phyloP scores from a whole-genome alignment of 2,797 vertebrate species.

The Philypnodon macrostomus region DNA sequence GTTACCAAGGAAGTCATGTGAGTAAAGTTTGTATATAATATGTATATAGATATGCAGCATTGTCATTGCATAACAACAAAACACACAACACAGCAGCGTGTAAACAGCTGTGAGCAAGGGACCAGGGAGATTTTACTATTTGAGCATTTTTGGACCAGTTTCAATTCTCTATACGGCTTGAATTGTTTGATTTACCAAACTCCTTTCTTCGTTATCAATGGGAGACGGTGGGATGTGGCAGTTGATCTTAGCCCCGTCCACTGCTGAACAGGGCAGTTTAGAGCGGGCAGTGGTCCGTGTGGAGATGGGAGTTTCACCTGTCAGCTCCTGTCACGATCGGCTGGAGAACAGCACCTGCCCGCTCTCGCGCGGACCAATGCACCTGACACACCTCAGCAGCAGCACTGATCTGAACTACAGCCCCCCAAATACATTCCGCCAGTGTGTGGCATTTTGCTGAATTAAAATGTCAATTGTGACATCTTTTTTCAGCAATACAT shows the following conservation, averaged over 20 bases:
- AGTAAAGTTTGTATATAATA: no score
- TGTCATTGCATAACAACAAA: no score
- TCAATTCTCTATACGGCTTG: no score
- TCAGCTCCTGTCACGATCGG: slow-evolving; percentile 47
- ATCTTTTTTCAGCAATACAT: no score
- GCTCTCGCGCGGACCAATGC: slow-evolving; percentile 18
- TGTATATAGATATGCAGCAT: no score
- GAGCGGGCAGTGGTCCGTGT: slow-evolving; percentile 27
- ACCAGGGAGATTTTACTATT: no score
- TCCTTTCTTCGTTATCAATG: slow-evolving; percentile 18
- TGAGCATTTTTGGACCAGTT: no score
- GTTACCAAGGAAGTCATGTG: no score
- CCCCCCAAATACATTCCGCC: background rate
- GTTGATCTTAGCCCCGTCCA: slow-evolving; percentile 26
- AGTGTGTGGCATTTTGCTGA: no score
- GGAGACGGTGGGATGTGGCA: slow-evolving; percentile 4
- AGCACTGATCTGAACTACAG: slow-evolving; percentile 56
- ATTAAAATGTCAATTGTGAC: no score
- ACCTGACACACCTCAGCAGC: slow-evolving; percentile 43
- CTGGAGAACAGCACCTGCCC: slow-evolving; percentile 44
- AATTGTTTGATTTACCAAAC: slow-evolving; percentile 2
- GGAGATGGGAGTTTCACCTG: slow-evolving; percentile 49
- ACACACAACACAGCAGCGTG: no score
- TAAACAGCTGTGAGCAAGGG: no score
- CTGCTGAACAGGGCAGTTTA: slow-evolving; percentile 29